A percentile compares a stretch with the other conserved stretches of the same genome.
These are phyloP conservation scores for Ictalurus punctatus DNA, from an alignment of 2,113 vertebrate species.

Conservation along the genomic window DNA sequence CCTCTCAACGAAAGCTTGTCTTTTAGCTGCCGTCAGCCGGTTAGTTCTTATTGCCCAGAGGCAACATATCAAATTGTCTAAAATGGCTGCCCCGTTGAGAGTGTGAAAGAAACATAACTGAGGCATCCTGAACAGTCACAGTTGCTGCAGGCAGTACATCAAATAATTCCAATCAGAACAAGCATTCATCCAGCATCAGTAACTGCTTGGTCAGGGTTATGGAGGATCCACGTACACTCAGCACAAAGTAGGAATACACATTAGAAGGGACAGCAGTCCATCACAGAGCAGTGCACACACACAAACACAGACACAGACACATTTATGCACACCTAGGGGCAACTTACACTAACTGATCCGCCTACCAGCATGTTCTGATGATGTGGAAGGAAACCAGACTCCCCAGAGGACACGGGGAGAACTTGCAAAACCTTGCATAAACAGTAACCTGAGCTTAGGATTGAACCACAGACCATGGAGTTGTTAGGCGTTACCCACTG, in stretches of 20 bases:
- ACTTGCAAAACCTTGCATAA: slow-evolving; percentile 8
- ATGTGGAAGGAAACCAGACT: slow-evolving; percentile 1
- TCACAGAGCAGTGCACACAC: not conserved
- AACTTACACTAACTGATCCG: not conserved
- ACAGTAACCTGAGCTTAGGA: not conserved
- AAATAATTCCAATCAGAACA: not conserved
- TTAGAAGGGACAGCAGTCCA: not conserved
- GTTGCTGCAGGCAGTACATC: not conserved
- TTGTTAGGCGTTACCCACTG: not conserved
- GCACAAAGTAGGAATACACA: not conserved
- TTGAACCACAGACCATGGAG: not conserved
- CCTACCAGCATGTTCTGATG: not conserved
- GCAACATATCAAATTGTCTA: not conserved
- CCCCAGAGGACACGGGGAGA: not conserved
- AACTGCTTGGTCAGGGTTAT: not conserved
- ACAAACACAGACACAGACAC: not conserved
- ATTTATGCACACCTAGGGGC: not conserved
- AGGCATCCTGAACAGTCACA: not conserved
- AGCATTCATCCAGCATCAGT: not conserved
- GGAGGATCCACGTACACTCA: not conserved
- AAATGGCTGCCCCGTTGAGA: not conserved
- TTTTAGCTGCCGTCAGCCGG: not conserved
- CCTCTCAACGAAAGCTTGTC: not conserved
- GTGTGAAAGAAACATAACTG: not conserved
- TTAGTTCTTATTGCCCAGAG: not conserved